Base-by-base conservation (phyloP, 35 echinoderm and acorn worm genomes). In the Hemicentrotus pulcherrimus region DNA sequence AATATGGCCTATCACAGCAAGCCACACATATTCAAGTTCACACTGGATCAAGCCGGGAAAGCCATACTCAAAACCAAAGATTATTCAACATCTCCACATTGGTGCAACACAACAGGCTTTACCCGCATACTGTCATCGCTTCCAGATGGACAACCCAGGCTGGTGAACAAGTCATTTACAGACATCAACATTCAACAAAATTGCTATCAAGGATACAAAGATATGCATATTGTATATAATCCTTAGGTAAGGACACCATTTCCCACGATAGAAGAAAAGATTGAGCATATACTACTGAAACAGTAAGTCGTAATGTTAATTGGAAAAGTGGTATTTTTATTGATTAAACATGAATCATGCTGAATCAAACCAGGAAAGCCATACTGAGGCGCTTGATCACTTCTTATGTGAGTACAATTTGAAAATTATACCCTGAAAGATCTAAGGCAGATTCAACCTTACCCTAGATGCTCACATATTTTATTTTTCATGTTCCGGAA, bases 1-100 rank as follows among this genome's bases (percentile, higher is more conserved):
- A 71, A 30, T 19, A 85, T 96, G 14, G 7, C 32, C 32, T 47
- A 96, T 16, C 96, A 96, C 94, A 94, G 85, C 47, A 94, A 91
- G 32, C 96, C 92, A 65, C 93, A 96, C 86, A 46, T 61, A 2
- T 96, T 96, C 32, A 96, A 86, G 28, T 96, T 96, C 58, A 94
- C 85, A 5, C 18, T n/a, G 58, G 31, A 96, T 94, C 45, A 94
- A 59, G 16, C 14, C 32, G 95, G 92, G 15, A 85, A 94, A 41
- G 46, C 71, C 86, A 91, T 24, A 12, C 31, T 88, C 6, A n/a
- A n/a, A n/a, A 35, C n/a, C 14, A 95, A 95, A 35, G 86, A 87
- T 19, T 87, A 19, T 9, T 87, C 86, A 87, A 87, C 86, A 19
- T 28, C 18, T 11, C 86, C 86, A 31, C 5, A 28, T 10, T 86